phyloP scores from a whole-genome alignment of 1,140 invertebrate genomes.

The Heterodera schachtii region DNA sequence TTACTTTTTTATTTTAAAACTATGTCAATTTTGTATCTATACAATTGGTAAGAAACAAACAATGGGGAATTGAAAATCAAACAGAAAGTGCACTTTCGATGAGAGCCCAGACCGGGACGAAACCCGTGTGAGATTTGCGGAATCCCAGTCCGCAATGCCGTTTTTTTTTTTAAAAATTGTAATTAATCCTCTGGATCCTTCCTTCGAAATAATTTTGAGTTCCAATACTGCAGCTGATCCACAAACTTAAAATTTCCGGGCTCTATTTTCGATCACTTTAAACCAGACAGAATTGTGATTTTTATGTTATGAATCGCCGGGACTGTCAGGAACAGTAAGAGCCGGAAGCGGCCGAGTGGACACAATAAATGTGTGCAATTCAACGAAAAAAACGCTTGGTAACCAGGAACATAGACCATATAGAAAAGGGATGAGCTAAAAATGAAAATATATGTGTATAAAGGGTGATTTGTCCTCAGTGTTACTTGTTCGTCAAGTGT shows the following conservation, averaged over 20 bases:
- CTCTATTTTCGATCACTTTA: not conserved
- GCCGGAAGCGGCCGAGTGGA: conserved; percentile 35
- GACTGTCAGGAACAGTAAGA: not conserved
- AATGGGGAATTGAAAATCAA: not conserved
- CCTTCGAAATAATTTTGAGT: too few species aligned
- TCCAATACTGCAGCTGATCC: too few species aligned
- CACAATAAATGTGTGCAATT: conserved; percentile 39
- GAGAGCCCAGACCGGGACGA: too few species aligned
- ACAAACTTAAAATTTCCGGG: too few species aligned
- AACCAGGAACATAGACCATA: conserved; percentile 36
- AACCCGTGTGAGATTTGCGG: too few species aligned
- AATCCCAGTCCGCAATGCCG: too few species aligned
- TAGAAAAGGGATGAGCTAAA: conserved; percentile 42
- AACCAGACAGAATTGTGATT: not conserved
- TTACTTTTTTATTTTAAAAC: not conserved
- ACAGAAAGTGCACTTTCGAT: not conserved
- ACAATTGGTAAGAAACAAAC: not conserved
- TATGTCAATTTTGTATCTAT: too few species aligned
- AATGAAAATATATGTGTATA: not conserved
- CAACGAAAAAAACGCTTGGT: conserved; percentile 36
- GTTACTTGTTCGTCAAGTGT: conserved; percentile 37
- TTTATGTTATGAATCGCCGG: not conserved
- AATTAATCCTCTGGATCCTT: too few species aligned
- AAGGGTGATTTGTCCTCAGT: not conserved
- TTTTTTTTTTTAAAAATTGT: too few species aligned